These are phyloP conservation scores for Gymnocheta viridis DNA, from an alignment of 2,888 invertebrate species.

Conservation along the genomic window DNA sequence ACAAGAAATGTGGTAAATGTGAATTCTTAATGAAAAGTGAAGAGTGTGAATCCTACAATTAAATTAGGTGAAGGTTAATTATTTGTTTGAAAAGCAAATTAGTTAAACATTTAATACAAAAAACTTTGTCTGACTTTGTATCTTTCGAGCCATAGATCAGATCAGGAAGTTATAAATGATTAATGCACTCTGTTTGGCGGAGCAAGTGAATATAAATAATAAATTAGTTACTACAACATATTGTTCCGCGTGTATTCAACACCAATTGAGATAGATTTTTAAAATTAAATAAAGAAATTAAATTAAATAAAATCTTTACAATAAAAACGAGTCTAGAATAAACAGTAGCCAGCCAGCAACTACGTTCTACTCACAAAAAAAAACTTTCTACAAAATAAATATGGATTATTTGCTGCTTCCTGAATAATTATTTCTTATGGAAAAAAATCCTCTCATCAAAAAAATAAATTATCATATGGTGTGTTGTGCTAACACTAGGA, in stretches of 20 bases:
- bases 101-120: background rate
- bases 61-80: slow-evolving; percentile 47
- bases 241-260: slow-evolving; percentile 53
- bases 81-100: background rate
- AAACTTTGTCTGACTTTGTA: background rate
- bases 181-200: background rate
- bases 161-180: slow-evolving; percentile 43
- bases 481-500: slow-evolving; percentile 1
- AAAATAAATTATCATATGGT: slow-evolving; percentile 8
- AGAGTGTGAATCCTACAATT: slow-evolving; percentile 25
- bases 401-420: slow-evolving; percentile 38
- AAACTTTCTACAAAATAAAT: background rate
- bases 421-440: slow-evolving; percentile 38
- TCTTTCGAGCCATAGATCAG: background rate
- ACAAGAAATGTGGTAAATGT: background rate
- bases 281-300: slow-evolving; percentile 45
- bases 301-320: slow-evolving; percentile 11
- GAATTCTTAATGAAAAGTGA: slow-evolving; percentile 18
- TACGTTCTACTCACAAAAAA: background rate
- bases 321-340: slow-evolving; percentile 5
- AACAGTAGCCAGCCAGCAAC: background rate
- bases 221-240: slow-evolving; percentile 22
- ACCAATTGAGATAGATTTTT: slow-evolving; percentile 60
- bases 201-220: background rate
- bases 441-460: background rate